A percentile compares a stretch with the other conserved stretches of the same genome.
phyloP scores from a whole-genome alignment of 2,888 invertebrate genomes.

The Athalia cordata region DNA sequence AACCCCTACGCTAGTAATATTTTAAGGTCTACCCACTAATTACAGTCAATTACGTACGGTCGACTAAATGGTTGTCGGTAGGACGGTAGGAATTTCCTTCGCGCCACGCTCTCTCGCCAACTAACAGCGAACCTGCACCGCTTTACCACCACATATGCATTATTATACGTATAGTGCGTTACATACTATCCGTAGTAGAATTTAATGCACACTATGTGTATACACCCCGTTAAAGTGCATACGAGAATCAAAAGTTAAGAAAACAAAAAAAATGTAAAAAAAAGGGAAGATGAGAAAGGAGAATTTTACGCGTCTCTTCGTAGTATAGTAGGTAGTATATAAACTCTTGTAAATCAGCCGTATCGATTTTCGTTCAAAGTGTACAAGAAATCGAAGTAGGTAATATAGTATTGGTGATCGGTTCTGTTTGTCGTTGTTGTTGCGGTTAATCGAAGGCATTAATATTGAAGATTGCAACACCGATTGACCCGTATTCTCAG shows the following conservation, averaged over 20 bases:
- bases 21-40: conserved; percentile 24
- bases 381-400: background rate
- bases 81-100: background rate
- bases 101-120: background rate
- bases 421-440: conserved; percentile 28
- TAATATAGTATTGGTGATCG: conserved; percentile 44
- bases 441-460: conserved; percentile 53
- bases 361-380: too few relatives aligned
- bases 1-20: background rate
- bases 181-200: too few relatives aligned
- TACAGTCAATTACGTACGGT: conserved; percentile 8
- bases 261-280: too few relatives aligned
- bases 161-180: background rate
- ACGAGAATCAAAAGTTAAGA: too few relatives aligned
- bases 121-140: background rate
- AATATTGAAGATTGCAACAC: conserved; percentile 54
- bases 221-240: too few relatives aligned
- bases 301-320: too few relatives aligned
- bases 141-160: too few relatives aligned
- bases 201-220: too few relatives aligned
- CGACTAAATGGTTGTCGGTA: conserved; percentile 8
- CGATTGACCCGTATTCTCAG: conserved; percentile 52
- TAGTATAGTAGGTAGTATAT: too few relatives aligned
- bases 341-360: too few relatives aligned
- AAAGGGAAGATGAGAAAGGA: too few relatives aligned